Evolutionary conservation across 2,113 vertebrate species (phyloP), one percentile per base, ranked within the genome.

Genomic region (Ornithorhynchus anatinus): DNA sequence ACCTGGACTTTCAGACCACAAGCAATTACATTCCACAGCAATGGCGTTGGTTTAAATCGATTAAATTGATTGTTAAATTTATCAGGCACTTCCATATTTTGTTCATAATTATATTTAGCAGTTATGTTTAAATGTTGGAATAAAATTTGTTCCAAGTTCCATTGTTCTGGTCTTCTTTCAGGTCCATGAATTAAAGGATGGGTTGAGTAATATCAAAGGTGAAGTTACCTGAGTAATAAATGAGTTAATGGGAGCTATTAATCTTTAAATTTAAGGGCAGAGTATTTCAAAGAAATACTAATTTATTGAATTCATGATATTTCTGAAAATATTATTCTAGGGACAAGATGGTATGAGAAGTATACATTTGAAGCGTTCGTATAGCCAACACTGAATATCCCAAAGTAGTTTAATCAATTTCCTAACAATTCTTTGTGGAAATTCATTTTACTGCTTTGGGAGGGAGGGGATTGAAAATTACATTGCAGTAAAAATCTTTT

Each of bases 81-180:
- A 61, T 60, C 22, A 80, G 38, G 72, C 59, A 75, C 45, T 64
- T 58, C 37, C 56, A 71, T 25, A 61, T 71, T 68, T 77, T 67
- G 23, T 74, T 72, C 45, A 72, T 27, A 22, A 70, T 32, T 42
- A 19, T 72, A 59, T 60, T 70, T 74, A 59, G 16, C 22, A 63
- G 38, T 85, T 87, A 65, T 84, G 80, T 39, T 31, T 36, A 68
- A 54, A 71, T 33, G 45, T 27, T 51, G 60, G n/a, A 71, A 59
- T 69, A 74, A 77, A 71, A 71, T 7, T 79, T 75, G 33, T 80
- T 85, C 85, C 66, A 69, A 35, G 84, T 82, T 81, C 45, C n/a
- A 8, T 4, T 59, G 9, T 60, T 72, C 44, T 75, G 23, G 79
- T 75, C 84, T 83, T 16, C 75, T 52, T 61, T 38, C 80, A 75